Conservation (phyloP, 2,797 vertebrate genomes). For the Squalus acanthias region DNA sequence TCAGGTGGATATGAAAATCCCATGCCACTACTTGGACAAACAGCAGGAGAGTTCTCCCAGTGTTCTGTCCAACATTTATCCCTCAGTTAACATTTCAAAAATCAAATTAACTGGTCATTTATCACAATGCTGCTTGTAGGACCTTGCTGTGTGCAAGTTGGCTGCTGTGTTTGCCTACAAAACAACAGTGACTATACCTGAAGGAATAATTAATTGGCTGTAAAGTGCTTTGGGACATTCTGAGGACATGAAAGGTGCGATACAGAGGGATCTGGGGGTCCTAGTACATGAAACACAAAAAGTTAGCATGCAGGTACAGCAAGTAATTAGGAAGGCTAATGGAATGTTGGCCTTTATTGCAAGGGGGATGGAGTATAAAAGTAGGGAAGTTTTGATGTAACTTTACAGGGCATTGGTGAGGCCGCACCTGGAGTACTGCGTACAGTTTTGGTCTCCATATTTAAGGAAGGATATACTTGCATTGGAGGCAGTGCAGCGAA, state of each 20-base stretch:
- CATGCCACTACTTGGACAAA: neutral
- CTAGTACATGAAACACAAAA: no score
- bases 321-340: no score
- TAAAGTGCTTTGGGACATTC: neutral
- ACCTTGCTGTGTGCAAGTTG: neutral
- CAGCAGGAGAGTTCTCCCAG: neutral
- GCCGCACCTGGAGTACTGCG: no score
- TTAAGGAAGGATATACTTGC: no score
- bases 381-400: no score
- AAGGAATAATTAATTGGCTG: neutral
- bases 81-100: neutral
- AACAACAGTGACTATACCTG: neutral
- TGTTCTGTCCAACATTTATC: neutral
- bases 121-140: neutral
- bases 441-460: no score
- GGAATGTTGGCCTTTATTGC: no score
- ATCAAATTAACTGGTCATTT: neutral
- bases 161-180: neutral
- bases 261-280: neutral
- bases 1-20: neutral
- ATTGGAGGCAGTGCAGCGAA: no score
- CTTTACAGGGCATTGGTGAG: no score
- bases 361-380: no score
- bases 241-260: neutral
- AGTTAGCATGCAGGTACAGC: no score